Conservation (phyloP, 2,888 invertebrate genomes). For the Ornithoptera alexandrae region DNA sequence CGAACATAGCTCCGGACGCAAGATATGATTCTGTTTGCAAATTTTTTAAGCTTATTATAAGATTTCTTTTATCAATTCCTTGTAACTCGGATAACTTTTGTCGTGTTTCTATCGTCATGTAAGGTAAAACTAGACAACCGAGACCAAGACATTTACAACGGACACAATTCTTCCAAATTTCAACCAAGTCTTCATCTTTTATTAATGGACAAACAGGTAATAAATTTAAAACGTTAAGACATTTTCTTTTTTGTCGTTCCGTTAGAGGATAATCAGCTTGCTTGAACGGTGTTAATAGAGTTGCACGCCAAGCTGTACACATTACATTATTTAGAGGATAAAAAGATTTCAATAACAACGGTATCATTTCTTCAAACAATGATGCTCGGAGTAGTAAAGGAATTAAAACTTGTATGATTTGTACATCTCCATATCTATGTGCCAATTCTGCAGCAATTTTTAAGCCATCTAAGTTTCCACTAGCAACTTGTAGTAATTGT, state of each 20-base stretch:
- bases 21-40: conserved; percentile 69
- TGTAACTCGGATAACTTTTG: conserved; percentile 61
- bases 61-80: conserved; percentile 68
- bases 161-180: conserved; percentile 73
- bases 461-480: conserved; percentile 57
- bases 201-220: conserved; percentile 69
- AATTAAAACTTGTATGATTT: conserved; percentile 55
- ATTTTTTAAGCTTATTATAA: conserved; percentile 71
- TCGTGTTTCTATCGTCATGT: conserved; percentile 62
- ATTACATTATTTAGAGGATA: conserved; percentile 58
- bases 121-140: conserved; percentile 71
- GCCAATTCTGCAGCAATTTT: conserved; percentile 61
- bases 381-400: conserved; percentile 55
- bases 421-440: conserved; percentile 54
- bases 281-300: conserved; percentile 70
- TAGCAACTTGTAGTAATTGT: conserved; percentile 60
- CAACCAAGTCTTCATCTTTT: conserved; percentile 68
- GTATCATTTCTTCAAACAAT: conserved; percentile 65
- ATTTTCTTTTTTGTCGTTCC: conserved; percentile 66
- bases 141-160: conserved; percentile 68
- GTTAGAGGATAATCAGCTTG: conserved; percentile 73
- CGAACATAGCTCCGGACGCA: conserved; percentile 71
- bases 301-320: conserved; percentile 66
- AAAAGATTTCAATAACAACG: conserved; percentile 60
- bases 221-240: conserved; percentile 67